Percentiles rank a stretch among this genome's conserved stretches.
Evolutionary conservation across 2,888 invertebrate genomes (phyloP).

Genomic region (Heliconius erato): DNA sequence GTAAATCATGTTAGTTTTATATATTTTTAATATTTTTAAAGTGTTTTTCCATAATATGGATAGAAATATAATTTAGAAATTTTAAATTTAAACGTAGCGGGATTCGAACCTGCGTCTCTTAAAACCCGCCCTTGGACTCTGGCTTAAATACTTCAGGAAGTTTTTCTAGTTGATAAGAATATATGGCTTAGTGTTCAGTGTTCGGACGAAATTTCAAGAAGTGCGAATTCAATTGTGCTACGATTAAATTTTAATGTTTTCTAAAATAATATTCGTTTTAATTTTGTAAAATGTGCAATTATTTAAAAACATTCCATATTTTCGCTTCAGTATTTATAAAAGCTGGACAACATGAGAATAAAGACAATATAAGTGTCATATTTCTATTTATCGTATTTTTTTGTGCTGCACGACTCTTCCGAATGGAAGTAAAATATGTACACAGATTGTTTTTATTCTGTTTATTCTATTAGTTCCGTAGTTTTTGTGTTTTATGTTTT

Average conservation of each 20-base stretch:
- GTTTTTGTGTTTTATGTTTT: background rate
- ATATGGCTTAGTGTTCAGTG: too few relatives aligned
- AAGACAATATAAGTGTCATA: background rate
- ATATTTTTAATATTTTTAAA: background rate
- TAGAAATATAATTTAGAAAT: background rate
- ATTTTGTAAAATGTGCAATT: slow-evolving; percentile 1
- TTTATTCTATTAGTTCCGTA: background rate
- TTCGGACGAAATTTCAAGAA: too few relatives aligned
- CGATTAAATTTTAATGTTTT: background rate
- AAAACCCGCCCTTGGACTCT: background rate
- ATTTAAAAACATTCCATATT: background rate
- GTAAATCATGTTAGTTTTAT: background rate
- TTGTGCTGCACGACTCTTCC: background rate
- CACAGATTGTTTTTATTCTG: background rate
- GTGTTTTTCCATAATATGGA: background rate
- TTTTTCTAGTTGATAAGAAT: too few relatives aligned
- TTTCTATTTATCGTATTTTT: background rate
- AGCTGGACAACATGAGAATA: background rate
- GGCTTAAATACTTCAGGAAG: too few relatives aligned
- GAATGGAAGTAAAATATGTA: background rate
- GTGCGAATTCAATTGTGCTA: background rate
- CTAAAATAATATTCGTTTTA: background rate
- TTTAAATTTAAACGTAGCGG: background rate
- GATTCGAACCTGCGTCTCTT: background rate
- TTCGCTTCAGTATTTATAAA: background rate